Evolutionary conservation across 2,113 vertebrate species (phyloP).

Genomic region (Telmatochromis sp.): DNA sequence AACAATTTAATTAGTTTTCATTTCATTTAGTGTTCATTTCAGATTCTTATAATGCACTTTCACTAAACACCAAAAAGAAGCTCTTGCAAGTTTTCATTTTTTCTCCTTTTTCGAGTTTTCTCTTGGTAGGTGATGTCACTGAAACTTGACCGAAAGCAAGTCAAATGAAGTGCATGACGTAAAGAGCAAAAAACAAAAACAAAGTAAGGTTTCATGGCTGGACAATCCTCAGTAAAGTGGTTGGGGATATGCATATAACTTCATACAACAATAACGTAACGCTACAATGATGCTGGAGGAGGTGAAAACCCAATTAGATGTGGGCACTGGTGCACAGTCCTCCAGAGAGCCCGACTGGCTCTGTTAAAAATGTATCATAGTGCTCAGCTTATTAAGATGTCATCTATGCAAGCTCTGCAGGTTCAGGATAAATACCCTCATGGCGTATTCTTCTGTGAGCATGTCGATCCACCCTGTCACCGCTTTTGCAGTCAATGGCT

Average conservation of each 20-base stretch:
- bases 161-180: not conserved
- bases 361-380: slow-evolving; percentile 55
- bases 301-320: slow-evolving; percentile 60
- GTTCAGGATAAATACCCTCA: slow-evolving; percentile 62
- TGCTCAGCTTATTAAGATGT: slow-evolving; percentile 71
- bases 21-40: not conserved
- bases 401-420: slow-evolving; percentile 62
- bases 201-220: slow-evolving; percentile 3
- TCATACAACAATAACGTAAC: slow-evolving; percentile 33
- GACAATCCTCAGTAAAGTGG: slow-evolving; percentile 10
- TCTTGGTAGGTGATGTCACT: not conserved
- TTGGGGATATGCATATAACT: slow-evolving; percentile 19
- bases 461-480: slow-evolving; percentile 57
- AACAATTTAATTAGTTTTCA: not conserved
- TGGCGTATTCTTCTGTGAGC: slow-evolving; percentile 49
- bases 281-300: slow-evolving; percentile 26
- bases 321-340: slow-evolving; percentile 47
- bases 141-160: not conserved
- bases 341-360: slow-evolving; percentile 28
- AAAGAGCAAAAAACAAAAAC: not conserved
- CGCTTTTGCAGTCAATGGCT: slow-evolving; percentile 59
- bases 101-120: not conserved
- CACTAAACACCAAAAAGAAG: not conserved
- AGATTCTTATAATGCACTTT: not conserved
- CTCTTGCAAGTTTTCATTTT: not conserved